These are phyloP conservation scores for Drosophila heteroneura DNA, from an alignment of 2,888 invertebrate species.

Conservation along the genomic window DNA sequence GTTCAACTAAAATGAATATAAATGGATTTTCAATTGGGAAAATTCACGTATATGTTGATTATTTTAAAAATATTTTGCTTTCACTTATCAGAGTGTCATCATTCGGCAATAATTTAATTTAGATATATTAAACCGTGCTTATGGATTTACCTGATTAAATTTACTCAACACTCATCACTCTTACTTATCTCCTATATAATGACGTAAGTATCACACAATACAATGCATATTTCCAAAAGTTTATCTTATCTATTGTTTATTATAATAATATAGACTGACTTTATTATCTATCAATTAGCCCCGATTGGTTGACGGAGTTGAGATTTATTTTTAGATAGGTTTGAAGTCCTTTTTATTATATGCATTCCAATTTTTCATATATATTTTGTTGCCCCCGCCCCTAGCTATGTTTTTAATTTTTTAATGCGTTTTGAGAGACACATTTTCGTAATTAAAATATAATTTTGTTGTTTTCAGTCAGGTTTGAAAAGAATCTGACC, in stretches of 20 bases:
- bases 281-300: conserved; percentile 20
- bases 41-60: not conserved
- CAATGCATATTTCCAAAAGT: not conserved
- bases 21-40: not conserved
- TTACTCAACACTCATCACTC: conserved; percentile 28
- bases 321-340: not conserved
- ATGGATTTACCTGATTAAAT: conserved; percentile 28
- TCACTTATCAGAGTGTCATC: conserved; percentile 20
- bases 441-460: conserved; percentile 29
- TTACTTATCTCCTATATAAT: conserved; percentile 34
- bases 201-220: conserved; percentile 16
- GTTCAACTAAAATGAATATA: not conserved
- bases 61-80: not conserved
- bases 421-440: conserved; percentile 4
- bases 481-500: not conserved
- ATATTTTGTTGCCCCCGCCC: not conserved
- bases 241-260: conserved; percentile 36
- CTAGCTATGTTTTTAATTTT: not conserved
- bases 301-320: not conserved
- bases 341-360: not conserved
- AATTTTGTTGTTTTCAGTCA: conserved; percentile 3
- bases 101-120: conserved; percentile 30
- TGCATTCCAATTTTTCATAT: not conserved
- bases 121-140: conserved; percentile 28
- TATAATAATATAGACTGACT: conserved; percentile 5